phyloP scores from a whole-genome alignment of 2,113 vertebrate genomes.

The Enhydra lutris region DNA sequence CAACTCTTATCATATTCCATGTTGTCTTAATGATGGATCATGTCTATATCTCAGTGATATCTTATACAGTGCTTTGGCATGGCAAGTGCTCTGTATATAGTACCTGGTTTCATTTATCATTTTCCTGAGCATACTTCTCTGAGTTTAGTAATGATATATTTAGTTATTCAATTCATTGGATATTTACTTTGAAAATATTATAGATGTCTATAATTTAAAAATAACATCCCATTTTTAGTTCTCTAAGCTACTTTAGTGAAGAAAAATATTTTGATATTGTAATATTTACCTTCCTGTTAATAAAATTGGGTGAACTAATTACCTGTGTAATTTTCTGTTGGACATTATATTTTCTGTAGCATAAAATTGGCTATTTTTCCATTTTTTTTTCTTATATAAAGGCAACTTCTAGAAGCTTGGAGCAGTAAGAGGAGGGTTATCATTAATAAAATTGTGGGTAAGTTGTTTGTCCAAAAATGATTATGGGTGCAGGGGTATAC shows the following conservation, averaged over 20 bases:
- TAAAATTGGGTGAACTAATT: not conserved
- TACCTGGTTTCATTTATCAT: constrained; percentile 50
- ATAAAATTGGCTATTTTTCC: not conserved
- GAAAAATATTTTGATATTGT: not conserved
- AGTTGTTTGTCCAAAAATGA: not conserved
- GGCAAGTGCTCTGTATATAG: constrained; percentile 38
- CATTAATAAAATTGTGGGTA: not conserved
- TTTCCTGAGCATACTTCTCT: constrained; percentile 61
- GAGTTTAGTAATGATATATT: constrained; percentile 75
- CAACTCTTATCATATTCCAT: not conserved
- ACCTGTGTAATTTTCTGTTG: not conserved
- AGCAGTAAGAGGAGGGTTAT: not conserved
- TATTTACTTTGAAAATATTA: constrained; percentile 80
- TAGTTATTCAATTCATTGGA: constrained; percentile 66
- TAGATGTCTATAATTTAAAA: constrained; percentile 65
- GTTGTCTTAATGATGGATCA: not conserved
- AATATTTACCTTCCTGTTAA: not conserved
- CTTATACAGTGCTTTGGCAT: not conserved
- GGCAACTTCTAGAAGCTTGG: not conserved
- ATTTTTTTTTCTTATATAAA: not conserved
- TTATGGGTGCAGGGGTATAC: not conserved
- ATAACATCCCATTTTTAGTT: constrained; percentile 77
- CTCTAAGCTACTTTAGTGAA: constrained; percentile 31
- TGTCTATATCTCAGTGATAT: not conserved
- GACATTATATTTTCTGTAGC: constrained; percentile 29